Evolutionary conservation across 2,797 vertebrate species (phyloP), one percentile per base, ranked within the genome.

Genomic region (Synanceia verrucosa): DNA sequence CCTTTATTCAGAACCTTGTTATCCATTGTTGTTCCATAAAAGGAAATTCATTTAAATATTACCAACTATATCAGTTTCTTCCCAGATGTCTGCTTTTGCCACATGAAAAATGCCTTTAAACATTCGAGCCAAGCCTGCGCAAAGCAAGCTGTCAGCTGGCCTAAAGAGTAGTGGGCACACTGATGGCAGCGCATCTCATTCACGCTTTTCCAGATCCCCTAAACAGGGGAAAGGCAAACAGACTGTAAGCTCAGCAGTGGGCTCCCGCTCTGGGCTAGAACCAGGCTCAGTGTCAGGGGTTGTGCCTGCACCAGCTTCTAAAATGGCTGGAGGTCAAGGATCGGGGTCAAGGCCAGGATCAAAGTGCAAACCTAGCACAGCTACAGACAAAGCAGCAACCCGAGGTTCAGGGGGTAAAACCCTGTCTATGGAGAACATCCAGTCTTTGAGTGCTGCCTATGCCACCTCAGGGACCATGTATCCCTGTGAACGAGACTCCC

Each of bases 351-450:
- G 71, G 59, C 28, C 76, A 1, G 60, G 65, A 59, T 70, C 75
- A 9, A 90, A 86, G 78, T 53, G 43, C 37, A 90, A 90, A 85
- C 36, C 75, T 56, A 43, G 53, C 33, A 7, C 52, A 24, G 50
- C 69, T 46, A 41, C 77, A 26, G 66, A 81, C 7, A 89, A 86
- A 74, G 75, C 82, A 59, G 93, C 94, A 26, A 89, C 91, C 39
- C 93, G 81, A 37, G 95, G 95, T 24, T 91, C 87, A 10, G 89
- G 95, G 1, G 96, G 97, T 51, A 98, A 98, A 93, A 98, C 97
- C 0, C 71, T 99, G 31, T 99, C 97, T 0, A 98, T 99, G 97
- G 97, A 99, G 91, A 99, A 99, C 76, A 97, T 99, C 88, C 97
- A 99, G 92, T 99, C 97, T 65, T 91, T 99, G 79, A 99, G 97